Base-by-base conservation (phyloP, 2,888 invertebrate genomes). In the Rhamphomyia laevipes region DNA sequence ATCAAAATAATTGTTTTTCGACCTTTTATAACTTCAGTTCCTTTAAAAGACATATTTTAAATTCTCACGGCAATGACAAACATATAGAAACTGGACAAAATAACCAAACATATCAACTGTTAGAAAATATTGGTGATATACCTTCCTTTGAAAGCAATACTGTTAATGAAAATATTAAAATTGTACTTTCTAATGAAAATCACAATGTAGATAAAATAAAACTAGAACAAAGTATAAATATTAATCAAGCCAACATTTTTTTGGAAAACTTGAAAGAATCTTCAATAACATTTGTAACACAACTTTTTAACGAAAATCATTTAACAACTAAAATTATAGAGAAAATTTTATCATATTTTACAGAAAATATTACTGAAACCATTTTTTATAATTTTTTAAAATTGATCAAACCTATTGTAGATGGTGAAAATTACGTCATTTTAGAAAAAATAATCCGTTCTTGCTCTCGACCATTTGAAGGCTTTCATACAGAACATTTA, bases 281-380 rank as follows among this genome's bases (percentile, higher is more conserved):
- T 12, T 27, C 35, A 9, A 17, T 45, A 45, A 37, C 35, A 45
- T 45, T 45, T 45, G 46, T 45, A 30, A 45, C 30, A 18, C 23
- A 45, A 35, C 35, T 45, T 33, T 45, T 45, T 21, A 45, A 31
- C 31, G 46, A 37, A 45, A 48, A 44, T 44, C 43, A 48, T 37
- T 38, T 48, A 40, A 44, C 48, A 35, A 48, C 48, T 15, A 48
- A 48, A 48, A 44, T 44, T 43, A 44, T 47, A 11, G 21, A 47
- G 13, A 17, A 41, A 47, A 47, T 47, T 30, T 21, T 47, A 47
- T 13, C 42, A 30, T 15, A 21, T 42, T 47, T 47, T 23, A 47
- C 47, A 33, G 48, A 48, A 21, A 48, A 33, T n/a, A 43, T 48
- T 31, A 48, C 43, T 23, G 37, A 48, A 48, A 21, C 41, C 23